phyloP scores from a whole-genome alignment of 2,888 invertebrate genomes.

The Drosophila multiciliata region DNA sequence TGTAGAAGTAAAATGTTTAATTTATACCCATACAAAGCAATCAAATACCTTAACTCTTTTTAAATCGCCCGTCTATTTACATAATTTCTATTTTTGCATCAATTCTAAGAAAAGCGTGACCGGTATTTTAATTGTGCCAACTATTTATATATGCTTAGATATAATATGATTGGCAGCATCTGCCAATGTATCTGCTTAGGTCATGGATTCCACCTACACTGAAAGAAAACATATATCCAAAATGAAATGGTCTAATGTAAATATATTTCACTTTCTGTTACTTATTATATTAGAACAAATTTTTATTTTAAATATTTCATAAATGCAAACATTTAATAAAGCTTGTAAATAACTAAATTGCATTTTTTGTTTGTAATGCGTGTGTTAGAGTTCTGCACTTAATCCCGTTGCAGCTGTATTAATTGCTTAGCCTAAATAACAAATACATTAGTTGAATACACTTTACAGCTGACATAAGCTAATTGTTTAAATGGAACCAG shows the following conservation, averaged over 20 bases:
- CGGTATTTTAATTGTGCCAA: conserved; percentile 46
- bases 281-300: not conserved
- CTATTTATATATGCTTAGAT: not conserved
- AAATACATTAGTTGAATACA: not conserved
- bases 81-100: conserved; percentile 55
- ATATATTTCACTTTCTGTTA: too few relatives aligned
- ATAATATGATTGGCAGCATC: not conserved
- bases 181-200: too few relatives aligned
- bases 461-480: not conserved
- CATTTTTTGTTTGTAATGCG: not conserved
- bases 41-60: conserved; percentile 6
- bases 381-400: not conserved
- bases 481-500: not conserved
- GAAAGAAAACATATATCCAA: not conserved
- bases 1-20: not conserved
- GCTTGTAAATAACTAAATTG: too few relatives aligned
- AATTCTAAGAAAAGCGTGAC: conserved; percentile 76
- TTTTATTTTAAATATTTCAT: not conserved
- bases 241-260: not conserved
- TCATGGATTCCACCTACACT: not conserved
- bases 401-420: not conserved
- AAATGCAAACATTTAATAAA: too few relatives aligned
- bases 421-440: not conserved
- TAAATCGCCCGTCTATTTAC: conserved; percentile 34
- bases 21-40: too few relatives aligned